Percentiles rank a stretch among this genome's conserved stretches.
Evolutionary conservation across 1,140 invertebrate species (phyloP).

Genomic region (Bombus balteatus): DNA sequence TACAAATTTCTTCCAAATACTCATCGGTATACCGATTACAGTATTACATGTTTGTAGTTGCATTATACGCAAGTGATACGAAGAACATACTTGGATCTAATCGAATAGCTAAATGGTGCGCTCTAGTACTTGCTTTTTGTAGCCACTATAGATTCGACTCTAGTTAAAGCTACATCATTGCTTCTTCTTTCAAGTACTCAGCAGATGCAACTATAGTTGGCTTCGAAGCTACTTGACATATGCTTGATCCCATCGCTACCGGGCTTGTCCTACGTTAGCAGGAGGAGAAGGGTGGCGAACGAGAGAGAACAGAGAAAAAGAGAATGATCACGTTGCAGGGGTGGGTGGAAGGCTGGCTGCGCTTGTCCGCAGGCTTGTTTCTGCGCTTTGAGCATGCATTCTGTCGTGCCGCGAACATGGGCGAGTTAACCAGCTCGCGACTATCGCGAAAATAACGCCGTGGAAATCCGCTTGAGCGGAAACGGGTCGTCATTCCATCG

Average conservation of each 20-base stretch:
- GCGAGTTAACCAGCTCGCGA: conserved; percentile 63
- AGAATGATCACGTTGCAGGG: neutral
- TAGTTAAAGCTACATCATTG: too few species aligned
- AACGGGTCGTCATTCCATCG: conserved; percentile 53
- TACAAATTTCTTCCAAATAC: too few species aligned
- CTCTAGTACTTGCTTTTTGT: too few species aligned
- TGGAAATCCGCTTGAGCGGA: conserved; percentile 64
- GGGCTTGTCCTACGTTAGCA: neutral
- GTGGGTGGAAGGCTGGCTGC: conserved; percentile 26
- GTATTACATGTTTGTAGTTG: too few species aligned
- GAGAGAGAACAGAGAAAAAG: conserved; percentile 21
- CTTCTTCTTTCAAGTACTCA: too few species aligned
- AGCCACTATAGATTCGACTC: too few species aligned
- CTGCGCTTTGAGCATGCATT: conserved; percentile 62
- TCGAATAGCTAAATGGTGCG: too few species aligned
- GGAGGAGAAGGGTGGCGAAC: neutral
- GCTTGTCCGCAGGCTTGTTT: conserved; percentile 65
- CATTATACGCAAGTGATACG: too few species aligned
- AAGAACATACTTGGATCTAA: too few species aligned
- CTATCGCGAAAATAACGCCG: conserved; percentile 64
- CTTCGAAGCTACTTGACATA: neutral
- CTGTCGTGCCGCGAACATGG: conserved; percentile 42
- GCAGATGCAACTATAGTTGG: too few species aligned
- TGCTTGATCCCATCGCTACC: neutral
- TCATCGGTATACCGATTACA: too few species aligned